Percentiles rank a stretch among this genome's conserved stretches.
phyloP scores from a whole-genome alignment of 2,113 vertebrate species.

The Onychorhynchus coronatus region DNA sequence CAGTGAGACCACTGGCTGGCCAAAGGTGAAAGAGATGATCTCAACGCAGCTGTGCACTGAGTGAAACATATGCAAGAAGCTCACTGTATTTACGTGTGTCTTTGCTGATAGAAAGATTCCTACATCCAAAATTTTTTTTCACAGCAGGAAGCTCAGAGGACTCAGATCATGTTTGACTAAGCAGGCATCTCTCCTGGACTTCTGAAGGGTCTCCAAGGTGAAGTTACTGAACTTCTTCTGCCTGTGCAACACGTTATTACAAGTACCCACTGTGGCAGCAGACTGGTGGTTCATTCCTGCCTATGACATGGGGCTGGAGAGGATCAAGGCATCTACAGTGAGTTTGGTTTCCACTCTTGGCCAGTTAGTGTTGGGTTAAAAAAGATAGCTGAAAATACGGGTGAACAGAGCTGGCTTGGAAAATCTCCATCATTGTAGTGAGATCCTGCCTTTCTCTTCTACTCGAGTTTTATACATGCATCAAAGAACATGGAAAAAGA shows the following conservation, averaged over 20 bases:
- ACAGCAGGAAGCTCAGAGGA: neutral
- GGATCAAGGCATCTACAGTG: neutral
- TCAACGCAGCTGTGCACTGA: accelerated
- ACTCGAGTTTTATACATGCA: neutral
- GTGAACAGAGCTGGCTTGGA: neutral
- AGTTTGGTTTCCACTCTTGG: neutral
- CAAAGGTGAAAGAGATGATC: neutral
- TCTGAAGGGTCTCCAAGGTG: neutral
- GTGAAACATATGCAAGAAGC: neutral
- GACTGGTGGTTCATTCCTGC: neutral
- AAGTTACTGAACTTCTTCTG: neutral
- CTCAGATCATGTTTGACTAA: neutral
- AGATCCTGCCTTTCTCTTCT: neutral
- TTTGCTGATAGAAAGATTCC: neutral
- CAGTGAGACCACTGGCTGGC: neutral
- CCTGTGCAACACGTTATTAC: neutral
- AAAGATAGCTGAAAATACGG: neutral
- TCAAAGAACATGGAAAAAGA: neutral
- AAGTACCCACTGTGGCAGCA: neutral
- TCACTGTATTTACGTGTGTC: neutral
- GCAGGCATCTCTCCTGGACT: neutral
- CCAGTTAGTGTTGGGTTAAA: neutral
- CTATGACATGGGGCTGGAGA: neutral
- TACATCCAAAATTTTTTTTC: neutral
- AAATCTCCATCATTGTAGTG: neutral